Evolutionary conservation across 2,113 vertebrate genomes (phyloP).

Genomic region (Jacana jacana): DNA sequence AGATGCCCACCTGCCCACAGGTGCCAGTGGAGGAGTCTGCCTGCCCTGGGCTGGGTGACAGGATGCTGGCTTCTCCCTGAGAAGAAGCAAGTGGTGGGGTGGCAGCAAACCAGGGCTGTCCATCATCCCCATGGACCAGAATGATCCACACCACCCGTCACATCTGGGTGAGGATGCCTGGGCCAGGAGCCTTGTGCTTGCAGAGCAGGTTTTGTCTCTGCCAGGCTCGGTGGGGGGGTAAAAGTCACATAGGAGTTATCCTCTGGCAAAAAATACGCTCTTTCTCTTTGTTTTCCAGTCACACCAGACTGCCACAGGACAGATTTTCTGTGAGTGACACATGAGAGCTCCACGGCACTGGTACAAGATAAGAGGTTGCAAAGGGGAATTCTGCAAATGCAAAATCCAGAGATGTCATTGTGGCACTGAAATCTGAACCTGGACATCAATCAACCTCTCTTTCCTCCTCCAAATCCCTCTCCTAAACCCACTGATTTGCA

Average conservation of each 20-base stretch:
- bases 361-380: not conserved
- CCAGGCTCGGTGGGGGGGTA: not conserved
- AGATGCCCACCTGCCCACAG: not conserved
- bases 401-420: not conserved
- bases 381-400: conserved; percentile 9
- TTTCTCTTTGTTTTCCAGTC: not conserved
- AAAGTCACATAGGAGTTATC: not conserved
- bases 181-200: not conserved
- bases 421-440: conserved; percentile 28
- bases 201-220: not conserved
- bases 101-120: not conserved
- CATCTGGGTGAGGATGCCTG: not conserved
- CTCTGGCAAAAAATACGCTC: not conserved
- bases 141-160: not conserved
- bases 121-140: fast-evolving
- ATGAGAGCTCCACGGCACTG: not conserved
- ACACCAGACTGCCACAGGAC: not conserved
- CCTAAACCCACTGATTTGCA: conserved; percentile 14
- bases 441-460: not conserved
- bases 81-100: not conserved
- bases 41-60: not conserved
- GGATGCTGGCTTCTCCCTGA: fast-evolving
- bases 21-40: not conserved
- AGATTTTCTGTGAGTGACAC: not conserved
- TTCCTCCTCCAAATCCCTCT: conserved; percentile 36